These are phyloP conservation scores for Lepidostoma basale DNA, from an alignment of 1,140 invertebrate genomes.

Conservation along the genomic window DNA sequence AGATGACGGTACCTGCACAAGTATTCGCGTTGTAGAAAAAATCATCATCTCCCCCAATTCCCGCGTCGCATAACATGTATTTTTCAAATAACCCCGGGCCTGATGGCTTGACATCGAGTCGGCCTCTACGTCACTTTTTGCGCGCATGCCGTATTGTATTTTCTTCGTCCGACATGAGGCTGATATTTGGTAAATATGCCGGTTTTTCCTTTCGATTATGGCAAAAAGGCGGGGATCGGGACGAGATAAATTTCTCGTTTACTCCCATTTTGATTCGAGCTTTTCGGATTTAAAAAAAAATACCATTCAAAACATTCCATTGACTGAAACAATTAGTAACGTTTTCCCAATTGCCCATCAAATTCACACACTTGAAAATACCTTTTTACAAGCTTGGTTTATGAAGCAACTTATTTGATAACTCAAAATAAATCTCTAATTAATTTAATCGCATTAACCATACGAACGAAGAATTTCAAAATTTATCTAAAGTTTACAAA, in stretches of 20 bases:
- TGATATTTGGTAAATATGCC: constrained; percentile 28
- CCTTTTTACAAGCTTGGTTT: no score
- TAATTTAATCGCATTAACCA: no score
- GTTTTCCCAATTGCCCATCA: no score
- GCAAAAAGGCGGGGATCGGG: constrained; percentile 15
- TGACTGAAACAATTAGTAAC: no score
- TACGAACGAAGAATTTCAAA: no score
- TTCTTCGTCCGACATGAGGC: constrained; percentile 15
- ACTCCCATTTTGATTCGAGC: no score
- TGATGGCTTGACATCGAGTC: constrained; percentile 20
- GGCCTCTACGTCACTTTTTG: constrained; percentile 14
- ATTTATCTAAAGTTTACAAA: no score
- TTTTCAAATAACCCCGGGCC: constrained; percentile 12
- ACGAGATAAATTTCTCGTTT: neutral
- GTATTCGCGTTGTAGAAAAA: constrained; percentile 6
- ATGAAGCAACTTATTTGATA: no score
- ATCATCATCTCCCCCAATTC: constrained; percentile 22
- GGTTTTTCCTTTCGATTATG: neutral
- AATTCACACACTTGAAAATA: no score
- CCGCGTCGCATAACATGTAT: constrained; percentile 23
- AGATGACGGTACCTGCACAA: neutral
- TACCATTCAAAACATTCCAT: no score
- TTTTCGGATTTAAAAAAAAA: no score
- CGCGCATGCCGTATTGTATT: constrained; percentile 31
- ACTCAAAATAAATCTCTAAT: no score